phyloP scores from a whole-genome alignment of 2,888 invertebrate genomes.

The Tanytarsus gracilentus region DNA sequence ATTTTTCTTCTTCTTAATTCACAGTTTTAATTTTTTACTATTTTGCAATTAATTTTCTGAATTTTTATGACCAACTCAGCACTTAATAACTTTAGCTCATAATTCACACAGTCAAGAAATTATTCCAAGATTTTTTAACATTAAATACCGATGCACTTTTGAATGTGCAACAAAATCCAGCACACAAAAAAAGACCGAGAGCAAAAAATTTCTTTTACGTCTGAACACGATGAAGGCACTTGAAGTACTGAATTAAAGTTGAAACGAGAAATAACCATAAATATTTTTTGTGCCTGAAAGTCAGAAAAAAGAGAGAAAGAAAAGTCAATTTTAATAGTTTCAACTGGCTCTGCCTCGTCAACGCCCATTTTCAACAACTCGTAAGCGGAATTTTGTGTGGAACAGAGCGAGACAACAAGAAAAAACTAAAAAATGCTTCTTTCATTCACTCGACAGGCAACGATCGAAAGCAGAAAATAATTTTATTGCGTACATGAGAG shows the following conservation, averaged over 20 bases:
- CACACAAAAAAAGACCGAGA: no score
- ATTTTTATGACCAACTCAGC: no score
- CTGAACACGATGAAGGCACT: constrained; percentile 23
- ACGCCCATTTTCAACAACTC: constrained; percentile 27
- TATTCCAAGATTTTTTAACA: no score
- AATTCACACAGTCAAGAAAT: no score
- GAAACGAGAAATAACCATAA: constrained; percentile 24
- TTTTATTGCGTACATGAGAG: not conserved
- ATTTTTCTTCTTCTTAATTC: not conserved
- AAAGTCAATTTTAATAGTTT: not conserved
- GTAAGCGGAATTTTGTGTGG: not conserved
- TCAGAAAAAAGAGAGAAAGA: not conserved
- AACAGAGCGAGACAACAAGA: constrained; percentile 11
- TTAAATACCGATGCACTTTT: no score
- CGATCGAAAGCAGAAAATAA: not conserved
- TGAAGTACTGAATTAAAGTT: constrained; percentile 27
- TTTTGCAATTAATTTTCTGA: not conserved
- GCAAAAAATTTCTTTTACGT: constrained; percentile 17
- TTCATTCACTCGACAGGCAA: constrained; percentile 1
- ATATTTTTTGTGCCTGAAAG: constrained; percentile 28
- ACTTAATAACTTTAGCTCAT: no score
- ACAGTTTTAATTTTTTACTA: not conserved
- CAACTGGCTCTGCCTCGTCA: not conserved
- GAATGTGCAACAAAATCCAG: no score
- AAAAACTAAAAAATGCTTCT: not conserved